Evolutionary conservation across 2,888 invertebrate species (phyloP).

Genomic region (Saturnia japonica): DNA sequence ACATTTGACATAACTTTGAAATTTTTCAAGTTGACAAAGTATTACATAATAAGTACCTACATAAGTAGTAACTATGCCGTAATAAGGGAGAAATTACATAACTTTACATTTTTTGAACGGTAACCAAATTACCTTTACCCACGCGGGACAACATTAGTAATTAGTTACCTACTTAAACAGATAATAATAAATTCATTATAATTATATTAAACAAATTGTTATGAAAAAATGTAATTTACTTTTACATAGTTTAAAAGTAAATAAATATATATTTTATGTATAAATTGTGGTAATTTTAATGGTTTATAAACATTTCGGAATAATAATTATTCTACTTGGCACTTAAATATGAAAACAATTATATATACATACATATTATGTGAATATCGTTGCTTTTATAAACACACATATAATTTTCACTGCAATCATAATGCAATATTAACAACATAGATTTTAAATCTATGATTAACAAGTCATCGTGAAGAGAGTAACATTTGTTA

Average conservation of each 20-base stretch:
- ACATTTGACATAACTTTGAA: not conserved
- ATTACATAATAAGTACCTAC: not conserved
- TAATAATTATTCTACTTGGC: no score
- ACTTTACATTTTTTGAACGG: not conserved
- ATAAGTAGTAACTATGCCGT: not conserved
- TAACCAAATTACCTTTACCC: not conserved
- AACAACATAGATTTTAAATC: no score
- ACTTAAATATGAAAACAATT: no score
- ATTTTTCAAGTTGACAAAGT: constrained; percentile 1
- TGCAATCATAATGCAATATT: not conserved
- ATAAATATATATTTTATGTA: no score
- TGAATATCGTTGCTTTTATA: not conserved
- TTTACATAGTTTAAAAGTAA: no score
- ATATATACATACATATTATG: no score
- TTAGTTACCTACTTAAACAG: not conserved
- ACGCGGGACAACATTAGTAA: not conserved
- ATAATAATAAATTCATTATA: no score
- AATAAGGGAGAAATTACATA: constrained; percentile 26
- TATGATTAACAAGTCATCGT: not conserved
- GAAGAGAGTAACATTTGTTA: not conserved
- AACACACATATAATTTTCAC: not conserved
- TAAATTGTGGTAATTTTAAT: no score
- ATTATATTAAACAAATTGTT: no score
- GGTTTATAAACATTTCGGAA: no score
- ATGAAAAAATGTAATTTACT: no score